phyloP scores from a whole-genome alignment of 1,140 invertebrate species.

The Microplitis mediator region DNA sequence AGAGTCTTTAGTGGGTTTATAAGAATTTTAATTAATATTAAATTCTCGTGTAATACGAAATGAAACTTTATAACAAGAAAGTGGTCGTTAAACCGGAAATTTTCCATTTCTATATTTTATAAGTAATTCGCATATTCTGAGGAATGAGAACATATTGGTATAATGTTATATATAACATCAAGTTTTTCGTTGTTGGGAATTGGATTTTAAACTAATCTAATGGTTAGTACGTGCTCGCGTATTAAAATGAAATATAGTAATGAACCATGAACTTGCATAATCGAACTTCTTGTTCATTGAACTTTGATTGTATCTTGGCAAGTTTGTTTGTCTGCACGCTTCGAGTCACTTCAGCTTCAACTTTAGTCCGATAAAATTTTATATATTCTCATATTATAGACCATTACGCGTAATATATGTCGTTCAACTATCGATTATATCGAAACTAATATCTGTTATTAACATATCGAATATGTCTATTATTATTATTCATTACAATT shows the following conservation, averaged over 20 bases:
- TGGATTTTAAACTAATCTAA: slow-evolving; percentile 1
- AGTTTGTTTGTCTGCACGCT: background rate
- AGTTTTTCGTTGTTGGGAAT: background rate
- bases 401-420: background rate
- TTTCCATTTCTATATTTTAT: background rate
- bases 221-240: background rate
- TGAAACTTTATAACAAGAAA: too few relatives aligned
- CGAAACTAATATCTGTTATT: background rate
- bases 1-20: too few relatives aligned
- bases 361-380: slow-evolving; percentile 7
- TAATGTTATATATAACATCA: background rate
- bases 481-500: too few relatives aligned
- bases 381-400: background rate
- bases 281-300: slow-evolving; percentile 23
- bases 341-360: background rate
- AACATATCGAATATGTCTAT: too few relatives aligned
- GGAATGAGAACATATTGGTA: background rate
- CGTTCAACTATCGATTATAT: too few relatives aligned
- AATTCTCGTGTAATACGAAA: too few relatives aligned
- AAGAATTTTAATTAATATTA: too few relatives aligned
- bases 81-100: too few relatives aligned
- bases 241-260: background rate
- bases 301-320: slow-evolving; percentile 11
- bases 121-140: background rate
- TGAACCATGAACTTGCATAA: slow-evolving; percentile 21